phyloP scores from a whole-genome alignment of 2,797 vertebrate genomes.

The Phoebastria nigripes region DNA sequence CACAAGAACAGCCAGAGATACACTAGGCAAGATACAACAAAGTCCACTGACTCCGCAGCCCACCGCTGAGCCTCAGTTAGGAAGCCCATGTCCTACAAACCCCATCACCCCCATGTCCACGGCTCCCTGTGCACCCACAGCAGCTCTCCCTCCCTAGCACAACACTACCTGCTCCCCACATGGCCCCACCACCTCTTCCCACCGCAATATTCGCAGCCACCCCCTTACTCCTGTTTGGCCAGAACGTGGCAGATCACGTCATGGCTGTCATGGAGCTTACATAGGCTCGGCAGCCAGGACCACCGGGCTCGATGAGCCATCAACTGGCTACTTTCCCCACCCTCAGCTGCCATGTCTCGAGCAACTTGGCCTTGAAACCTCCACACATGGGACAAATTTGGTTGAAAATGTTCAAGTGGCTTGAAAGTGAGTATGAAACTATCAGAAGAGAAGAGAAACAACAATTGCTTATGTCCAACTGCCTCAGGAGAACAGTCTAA shows the following conservation, averaged over 20 bases:
- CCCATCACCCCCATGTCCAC: fast-evolving
- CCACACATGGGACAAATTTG: background rate
- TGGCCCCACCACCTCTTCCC: background rate
- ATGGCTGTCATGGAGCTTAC: fast-evolving
- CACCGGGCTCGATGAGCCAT: fast-evolving
- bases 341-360: fast-evolving
- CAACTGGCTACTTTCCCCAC: background rate
- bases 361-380: background rate
- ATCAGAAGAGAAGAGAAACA: background rate
- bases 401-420: background rate
- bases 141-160: background rate
- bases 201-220: background rate
- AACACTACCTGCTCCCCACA: background rate
- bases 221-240: background rate
- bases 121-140: background rate
- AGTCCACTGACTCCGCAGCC: background rate
- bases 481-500: background rate
- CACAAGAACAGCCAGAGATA: background rate
- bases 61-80: fast-evolving
- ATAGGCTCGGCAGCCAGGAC: fast-evolving
- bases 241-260: fast-evolving
- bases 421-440: background rate
- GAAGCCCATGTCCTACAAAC: background rate
- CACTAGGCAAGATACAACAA: fast-evolving
- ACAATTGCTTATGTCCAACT: fast-evolving